Base-by-base conservation (phyloP, 2,113 vertebrate genomes). In the Petrocephalus microphthalmus region DNA sequence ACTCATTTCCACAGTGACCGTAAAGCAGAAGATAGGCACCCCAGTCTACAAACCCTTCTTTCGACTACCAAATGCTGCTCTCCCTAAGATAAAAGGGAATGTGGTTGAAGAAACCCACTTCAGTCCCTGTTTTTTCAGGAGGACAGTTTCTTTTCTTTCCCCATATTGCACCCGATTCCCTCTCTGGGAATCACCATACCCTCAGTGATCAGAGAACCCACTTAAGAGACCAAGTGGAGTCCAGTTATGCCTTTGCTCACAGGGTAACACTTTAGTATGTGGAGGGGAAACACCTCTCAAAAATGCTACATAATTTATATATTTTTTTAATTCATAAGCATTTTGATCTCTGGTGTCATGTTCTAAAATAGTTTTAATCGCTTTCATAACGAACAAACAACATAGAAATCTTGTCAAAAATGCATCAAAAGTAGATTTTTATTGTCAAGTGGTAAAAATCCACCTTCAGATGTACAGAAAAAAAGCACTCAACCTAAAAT, bases 361-460 rank as follows among this genome's bases (percentile, higher is more conserved):
- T 82, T 45, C 42, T 25, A 4, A 49, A 20, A 83, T n/a, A 49
- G 1, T 25, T 22, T n/a, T 17, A 20, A 81, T 20, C 2, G 51
- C 49, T 33, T 64, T 57, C 54, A 64, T 64, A 20, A 47, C 33
- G 25, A 20, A 52, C 20, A 29, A 85, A 37, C 60, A 87, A 88
- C 52, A 56, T 13, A 49, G 90, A 51, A 89, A 88, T 89, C 90
- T 64, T 64, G 88, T 91, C 88, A 89, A 90, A 60, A 92, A 90
- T 92, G 93, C 93, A 94, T 94, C 94, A 95, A 95, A 95, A 95
- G 93, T 94, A 94, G 92, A 95, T 92, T 86, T 86, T 95, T 95
- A 95, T 95, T 95, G 92, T 93, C 93, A 93, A 94, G 94, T 91
- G 94, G 91, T 89, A 94, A 94, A 95, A 94, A 95, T 93, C 93